Evolutionary conservation across 2,113 vertebrate species (phyloP), one percentile per base, ranked within the genome.

Genomic region (Turdus rufiventris): DNA sequence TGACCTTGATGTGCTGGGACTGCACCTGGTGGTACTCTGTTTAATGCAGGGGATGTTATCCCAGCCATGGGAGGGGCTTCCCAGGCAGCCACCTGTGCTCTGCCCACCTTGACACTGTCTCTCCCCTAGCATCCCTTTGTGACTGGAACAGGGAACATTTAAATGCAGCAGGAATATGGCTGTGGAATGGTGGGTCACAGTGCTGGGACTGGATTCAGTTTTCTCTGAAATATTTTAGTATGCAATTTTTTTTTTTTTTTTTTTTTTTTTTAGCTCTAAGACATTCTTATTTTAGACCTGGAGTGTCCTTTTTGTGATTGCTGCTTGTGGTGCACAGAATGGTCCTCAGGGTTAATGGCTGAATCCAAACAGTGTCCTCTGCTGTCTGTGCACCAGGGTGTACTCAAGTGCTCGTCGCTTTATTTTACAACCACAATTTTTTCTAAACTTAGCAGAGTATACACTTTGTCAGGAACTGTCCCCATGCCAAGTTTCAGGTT

Each of bases 371-470:
- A 66, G 84, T 76, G 76, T 96, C 93, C 68, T 96, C 89, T 94
- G 72, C 92, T 94, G 63, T 79, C 62, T 80, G 47, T 42, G 82
- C n/a, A 9, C 63, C 34, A 40, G 77, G 81, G 54, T 21, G 43
- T 86, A 53, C 67, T 88, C 47, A 76, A 96, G 58, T 38, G 89
- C 56, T 96, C 15, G 0, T 86, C 13, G 13, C 68, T 89, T 91
- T 93, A 91, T 91, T 96, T 92, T 95, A 82, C 76, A 88, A 75
- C 84, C 89, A 73, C 88, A 88, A 7, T 75, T 94, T 90, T 85
- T 96, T 94, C 95, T 96, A 96, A 96, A 95, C 77, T 94, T 97
- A 96, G 95, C 48, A 95, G 85, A 94, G 81, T 78, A 50, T 76
- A 90, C 60, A 86, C 72, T 97, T 93, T 95, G 89, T 96, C 85